Evolutionary conservation across 2,888 invertebrate genomes (phyloP).

Genomic region (Hemicrepidius hirtus): DNA sequence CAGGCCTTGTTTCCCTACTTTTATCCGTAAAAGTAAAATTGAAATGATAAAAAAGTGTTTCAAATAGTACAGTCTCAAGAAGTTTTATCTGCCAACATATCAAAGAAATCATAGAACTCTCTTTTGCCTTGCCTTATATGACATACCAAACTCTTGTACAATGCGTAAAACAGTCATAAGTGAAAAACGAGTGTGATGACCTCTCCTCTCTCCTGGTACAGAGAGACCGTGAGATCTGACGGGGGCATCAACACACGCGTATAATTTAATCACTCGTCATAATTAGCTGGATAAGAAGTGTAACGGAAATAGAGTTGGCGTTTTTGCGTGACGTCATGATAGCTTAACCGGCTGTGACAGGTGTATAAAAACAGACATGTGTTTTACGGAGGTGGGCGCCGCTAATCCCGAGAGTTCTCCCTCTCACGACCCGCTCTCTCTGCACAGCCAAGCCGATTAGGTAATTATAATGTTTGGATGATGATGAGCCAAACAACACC

Average conservation of each 20-base stretch:
- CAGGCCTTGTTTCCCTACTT: too few species aligned
- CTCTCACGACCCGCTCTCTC: background rate
- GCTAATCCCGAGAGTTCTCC: slow-evolving; percentile 29
- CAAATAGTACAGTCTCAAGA: background rate
- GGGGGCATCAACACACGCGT: slow-evolving; percentile 53
- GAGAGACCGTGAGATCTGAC: slow-evolving; percentile 57
- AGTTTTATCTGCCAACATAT: slow-evolving; percentile 23
- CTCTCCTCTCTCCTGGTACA: slow-evolving; percentile 41
- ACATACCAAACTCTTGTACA: slow-evolving; percentile 19
- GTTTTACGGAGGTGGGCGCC: slow-evolving; percentile 49
- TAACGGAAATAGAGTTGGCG: slow-evolving; percentile 53
- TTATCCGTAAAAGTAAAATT: too few species aligned
- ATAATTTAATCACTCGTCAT: slow-evolving; percentile 56
- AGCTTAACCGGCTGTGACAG: slow-evolving; percentile 52
- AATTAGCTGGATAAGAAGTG: slow-evolving; percentile 54
- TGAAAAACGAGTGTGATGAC: slow-evolving; percentile 55
- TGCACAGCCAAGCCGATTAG: slow-evolving; percentile 20
- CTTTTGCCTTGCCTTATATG: slow-evolving; percentile 8
- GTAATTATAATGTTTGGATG: slow-evolving; percentile 24
- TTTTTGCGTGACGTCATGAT: slow-evolving; percentile 52
- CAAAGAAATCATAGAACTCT: slow-evolving; percentile 9
- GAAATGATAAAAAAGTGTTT: background rate
- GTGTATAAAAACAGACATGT: slow-evolving; percentile 53
- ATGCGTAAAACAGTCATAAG: slow-evolving; percentile 30
- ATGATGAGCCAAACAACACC: slow-evolving; percentile 23